Conservation (phyloP, 2,888 invertebrate species). For the Leptopterna dolabrata region DNA sequence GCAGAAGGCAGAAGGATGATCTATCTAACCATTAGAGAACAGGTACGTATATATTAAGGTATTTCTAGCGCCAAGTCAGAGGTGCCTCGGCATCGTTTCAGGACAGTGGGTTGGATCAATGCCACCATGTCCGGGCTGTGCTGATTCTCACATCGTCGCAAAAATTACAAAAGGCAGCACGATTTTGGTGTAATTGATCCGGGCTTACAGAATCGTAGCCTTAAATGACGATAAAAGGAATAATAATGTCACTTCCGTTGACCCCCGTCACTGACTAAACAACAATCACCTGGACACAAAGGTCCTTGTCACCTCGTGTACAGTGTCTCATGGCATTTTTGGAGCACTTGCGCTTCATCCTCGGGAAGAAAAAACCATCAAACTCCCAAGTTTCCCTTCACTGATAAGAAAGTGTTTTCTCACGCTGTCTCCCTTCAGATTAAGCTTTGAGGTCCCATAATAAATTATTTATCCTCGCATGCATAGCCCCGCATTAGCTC, state of each 20-base stretch:
- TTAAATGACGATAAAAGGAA: not conserved
- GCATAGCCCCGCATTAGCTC: slow-evolving; percentile 5
- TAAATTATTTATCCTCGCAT: slow-evolving; percentile 29
- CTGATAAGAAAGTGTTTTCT: slow-evolving; percentile 30
- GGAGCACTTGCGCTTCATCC: not conserved
- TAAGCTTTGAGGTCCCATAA: not conserved
- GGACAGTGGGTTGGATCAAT: no score
- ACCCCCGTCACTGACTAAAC: not conserved
- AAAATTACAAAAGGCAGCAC: not conserved
- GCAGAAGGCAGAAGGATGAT: no score
- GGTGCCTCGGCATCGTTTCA: no score
- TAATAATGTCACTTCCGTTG: not conserved
- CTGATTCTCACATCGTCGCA: not conserved
- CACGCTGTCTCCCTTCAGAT: slow-evolving; percentile 23
- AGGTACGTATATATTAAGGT: no score
- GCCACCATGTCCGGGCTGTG: not conserved
- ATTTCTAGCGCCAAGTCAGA: no score
- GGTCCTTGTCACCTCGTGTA: slow-evolving; percentile 12
- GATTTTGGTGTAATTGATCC: not conserved
- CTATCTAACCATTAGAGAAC: no score
- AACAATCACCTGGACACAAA: not conserved
- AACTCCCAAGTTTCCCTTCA: not conserved
- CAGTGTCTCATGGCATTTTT: slow-evolving; percentile 1
- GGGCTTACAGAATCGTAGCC: not conserved
- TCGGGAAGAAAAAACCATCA: not conserved